These are phyloP conservation scores for Poeciliopsis retropinna DNA, from an alignment of 2,113 vertebrate species.

Conservation along the genomic window DNA sequence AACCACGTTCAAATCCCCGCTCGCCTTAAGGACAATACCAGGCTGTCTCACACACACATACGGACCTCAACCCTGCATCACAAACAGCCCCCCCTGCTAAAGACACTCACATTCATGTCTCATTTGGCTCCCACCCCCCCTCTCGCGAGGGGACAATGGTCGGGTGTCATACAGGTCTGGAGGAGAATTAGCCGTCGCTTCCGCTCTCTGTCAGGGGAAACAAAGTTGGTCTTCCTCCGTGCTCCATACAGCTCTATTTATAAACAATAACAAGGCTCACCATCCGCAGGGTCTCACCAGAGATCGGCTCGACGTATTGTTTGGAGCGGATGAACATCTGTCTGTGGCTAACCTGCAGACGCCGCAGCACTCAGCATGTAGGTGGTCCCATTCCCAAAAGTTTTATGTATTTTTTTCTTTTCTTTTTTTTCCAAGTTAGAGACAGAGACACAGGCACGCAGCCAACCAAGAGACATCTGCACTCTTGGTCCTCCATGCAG, in stretches of 20 bases:
- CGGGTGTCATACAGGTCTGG: constrained; percentile 78
- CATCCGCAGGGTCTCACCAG: constrained; percentile 57
- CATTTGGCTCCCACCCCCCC: constrained; percentile 12
- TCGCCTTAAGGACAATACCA: constrained; percentile 65
- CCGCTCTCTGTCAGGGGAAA: constrained; percentile 78
- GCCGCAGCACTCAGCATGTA: constrained; percentile 35
- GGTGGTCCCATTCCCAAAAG: constrained; percentile 22
- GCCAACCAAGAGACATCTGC: neutral
- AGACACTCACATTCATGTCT: constrained; percentile 54
- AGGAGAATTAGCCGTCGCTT: constrained; percentile 77
- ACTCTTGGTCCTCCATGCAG: neutral
- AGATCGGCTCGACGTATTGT: constrained; percentile 67
- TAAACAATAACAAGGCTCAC: constrained; percentile 77
- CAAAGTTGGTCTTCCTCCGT: constrained; percentile 77
- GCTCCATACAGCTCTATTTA: constrained; percentile 68
- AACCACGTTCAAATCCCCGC: constrained; percentile 41
- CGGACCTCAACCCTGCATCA: constrained; percentile 42
- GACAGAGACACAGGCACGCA: neutral
- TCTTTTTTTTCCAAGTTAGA: neutral
- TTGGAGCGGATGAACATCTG: constrained; percentile 71
- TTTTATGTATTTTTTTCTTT: neutral
- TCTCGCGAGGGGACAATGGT: constrained; percentile 63
- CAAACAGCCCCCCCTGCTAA: constrained; percentile 45
- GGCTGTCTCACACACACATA: constrained; percentile 39
- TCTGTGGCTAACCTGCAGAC: constrained; percentile 62